phyloP scores from a whole-genome alignment of 2,113 vertebrate genomes.

The Trinectes maculatus region DNA sequence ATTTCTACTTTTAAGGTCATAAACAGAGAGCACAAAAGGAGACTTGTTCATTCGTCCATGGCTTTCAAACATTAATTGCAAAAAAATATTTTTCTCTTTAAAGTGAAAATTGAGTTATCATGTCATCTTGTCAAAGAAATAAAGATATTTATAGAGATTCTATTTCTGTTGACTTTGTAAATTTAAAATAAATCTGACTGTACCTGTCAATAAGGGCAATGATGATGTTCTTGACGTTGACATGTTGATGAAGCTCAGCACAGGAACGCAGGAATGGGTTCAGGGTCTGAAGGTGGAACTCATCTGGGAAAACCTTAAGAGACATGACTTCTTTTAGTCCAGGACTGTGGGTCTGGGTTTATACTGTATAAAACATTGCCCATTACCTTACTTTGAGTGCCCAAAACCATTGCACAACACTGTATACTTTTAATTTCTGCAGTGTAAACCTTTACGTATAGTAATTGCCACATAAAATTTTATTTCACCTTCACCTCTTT shows the following conservation, averaged over 20 bases:
- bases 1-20: too few relatives aligned
- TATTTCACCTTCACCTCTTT: too few relatives aligned
- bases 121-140: neutral
- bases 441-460: too few relatives aligned
- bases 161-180: neutral
- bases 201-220: slow-evolving; percentile 99
- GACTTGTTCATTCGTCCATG: neutral
- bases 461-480: too few relatives aligned
- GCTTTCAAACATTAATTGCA: neutral
- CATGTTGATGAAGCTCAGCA: slow-evolving; percentile 97
- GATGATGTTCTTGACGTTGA: slow-evolving; percentile 99
- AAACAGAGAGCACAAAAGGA: too few relatives aligned
- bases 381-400: too few relatives aligned
- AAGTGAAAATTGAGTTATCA: too few relatives aligned
- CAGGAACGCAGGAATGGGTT: slow-evolving; percentile 97
- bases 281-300: slow-evolving; percentile 98
- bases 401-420: too few relatives aligned
- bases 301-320: slow-evolving; percentile 94
- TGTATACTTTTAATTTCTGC: too few relatives aligned
- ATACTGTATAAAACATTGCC: too few relatives aligned
- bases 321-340: neutral
- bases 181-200: neutral
- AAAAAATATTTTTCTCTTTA: too few relatives aligned
- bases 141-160: neutral
- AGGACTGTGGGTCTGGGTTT: fast-evolving